A percentile compares a stretch with the other conserved stretches of the same genome.
Conservation (phyloP, 2,888 invertebrate genomes). For the Eilema caniola region DNA sequence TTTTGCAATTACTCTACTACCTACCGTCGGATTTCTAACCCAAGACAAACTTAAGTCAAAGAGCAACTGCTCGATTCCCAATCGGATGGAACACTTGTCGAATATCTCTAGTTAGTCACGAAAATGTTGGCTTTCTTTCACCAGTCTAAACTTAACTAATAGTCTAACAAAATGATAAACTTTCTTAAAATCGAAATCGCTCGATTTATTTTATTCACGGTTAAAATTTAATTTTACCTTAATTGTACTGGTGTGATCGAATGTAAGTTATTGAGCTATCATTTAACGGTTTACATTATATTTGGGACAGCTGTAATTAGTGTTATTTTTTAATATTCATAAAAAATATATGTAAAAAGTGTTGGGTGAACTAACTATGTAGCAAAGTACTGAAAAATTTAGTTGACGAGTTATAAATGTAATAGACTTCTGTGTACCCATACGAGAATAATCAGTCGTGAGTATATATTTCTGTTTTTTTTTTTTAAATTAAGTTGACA, state of each 20-base stretch:
- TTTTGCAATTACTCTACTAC: neutral
- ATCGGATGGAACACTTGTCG: constrained; percentile 41
- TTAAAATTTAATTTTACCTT: neutral
- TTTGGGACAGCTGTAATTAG: too few species aligned
- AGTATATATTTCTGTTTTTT: too few species aligned
- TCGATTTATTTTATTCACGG: neutral
- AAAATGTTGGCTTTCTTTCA: constrained; percentile 18
- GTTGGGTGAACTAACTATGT: too few species aligned
- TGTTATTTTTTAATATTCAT: too few species aligned
- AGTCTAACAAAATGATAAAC: constrained; percentile 20
- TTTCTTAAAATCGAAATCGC: neutral
- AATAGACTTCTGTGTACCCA: too few species aligned
- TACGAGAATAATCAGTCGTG: too few species aligned
- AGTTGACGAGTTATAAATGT: too few species aligned
- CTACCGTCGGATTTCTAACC: constrained; percentile 18
- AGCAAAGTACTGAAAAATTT: too few species aligned
- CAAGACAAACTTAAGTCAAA: constrained; percentile 35
- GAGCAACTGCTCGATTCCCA: constrained; percentile 41
- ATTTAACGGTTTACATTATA: accelerated
- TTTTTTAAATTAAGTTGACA: too few species aligned
- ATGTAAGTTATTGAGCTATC: accelerated
- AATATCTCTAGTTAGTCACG: constrained; percentile 21
- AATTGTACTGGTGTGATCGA: too few species aligned
- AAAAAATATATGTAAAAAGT: too few species aligned
- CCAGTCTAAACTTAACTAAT: constrained; percentile 24